Evolutionary conservation across 2,797 vertebrate genomes (phyloP).

Genomic region (Anguilla megastoma): DNA sequence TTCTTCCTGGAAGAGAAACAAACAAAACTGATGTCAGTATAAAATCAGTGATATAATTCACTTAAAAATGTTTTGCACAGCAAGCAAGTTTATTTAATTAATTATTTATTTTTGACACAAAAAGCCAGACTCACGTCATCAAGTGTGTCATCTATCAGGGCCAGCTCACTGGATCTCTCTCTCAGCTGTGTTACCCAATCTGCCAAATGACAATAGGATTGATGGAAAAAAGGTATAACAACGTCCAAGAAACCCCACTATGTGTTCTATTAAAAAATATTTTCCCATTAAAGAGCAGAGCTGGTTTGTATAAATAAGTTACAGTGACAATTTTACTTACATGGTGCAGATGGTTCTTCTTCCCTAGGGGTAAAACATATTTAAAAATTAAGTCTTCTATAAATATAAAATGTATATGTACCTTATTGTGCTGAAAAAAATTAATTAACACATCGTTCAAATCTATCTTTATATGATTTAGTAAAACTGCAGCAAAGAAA

Average conservation of each 20-base stretch:
- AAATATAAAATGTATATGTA: not conserved
- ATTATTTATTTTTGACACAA: not conserved
- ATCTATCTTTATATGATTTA: not conserved
- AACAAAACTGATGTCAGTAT: not conserved
- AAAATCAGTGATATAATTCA: not conserved
- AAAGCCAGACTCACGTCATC: slow-evolving; percentile 45
- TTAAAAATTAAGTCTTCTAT: not conserved
- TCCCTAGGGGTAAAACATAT: slow-evolving; percentile 16
- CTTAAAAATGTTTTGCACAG: not conserved
- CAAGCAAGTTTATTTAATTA: not conserved
- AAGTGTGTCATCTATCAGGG: slow-evolving; percentile 46
- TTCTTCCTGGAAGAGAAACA: slow-evolving; percentile 56
- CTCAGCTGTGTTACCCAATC: slow-evolving; percentile 59
- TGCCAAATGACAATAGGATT: slow-evolving; percentile 26
- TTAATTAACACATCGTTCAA: not conserved
- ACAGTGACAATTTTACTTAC: slow-evolving; percentile 15
- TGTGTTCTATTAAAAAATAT: not conserved
- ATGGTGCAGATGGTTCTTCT: not conserved
- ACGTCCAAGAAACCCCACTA: not conserved
- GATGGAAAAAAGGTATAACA: not conserved
- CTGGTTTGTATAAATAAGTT: not conserved
- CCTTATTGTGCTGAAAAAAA: not conserved
- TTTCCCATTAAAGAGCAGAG: not conserved
- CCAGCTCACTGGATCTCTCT: slow-evolving; percentile 41
- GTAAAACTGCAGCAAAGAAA: not conserved